Base-by-base conservation (phyloP, 2,797 vertebrate genomes). In the Mus caroli region DNA sequence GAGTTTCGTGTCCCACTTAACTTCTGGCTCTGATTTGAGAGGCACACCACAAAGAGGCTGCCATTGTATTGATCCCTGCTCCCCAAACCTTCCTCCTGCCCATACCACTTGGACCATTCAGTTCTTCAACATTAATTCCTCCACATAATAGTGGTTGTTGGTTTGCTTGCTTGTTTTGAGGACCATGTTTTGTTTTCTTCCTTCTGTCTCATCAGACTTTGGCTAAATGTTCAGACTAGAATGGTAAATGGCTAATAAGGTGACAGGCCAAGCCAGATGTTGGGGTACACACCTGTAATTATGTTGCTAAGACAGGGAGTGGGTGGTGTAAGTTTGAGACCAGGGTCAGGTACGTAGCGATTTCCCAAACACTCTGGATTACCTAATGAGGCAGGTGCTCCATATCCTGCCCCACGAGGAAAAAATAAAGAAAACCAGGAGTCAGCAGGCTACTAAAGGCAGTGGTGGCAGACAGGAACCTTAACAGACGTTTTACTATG, bases 191-290 rank as follows among this genome's bases (percentile, higher is more conserved):
- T 54, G 15, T 76, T 71, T 94, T 86, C 76, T 89, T n/a, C 17
- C 56, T 73, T 86, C 31, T 83, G 2, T 83, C 78, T 80, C 52
- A 22, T 52, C 24, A 89, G 56, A n/a, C 76, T 94, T 89, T 86
- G 54, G 54, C 76, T 76, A 46, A 95, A 17, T 76, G 40, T 90
- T 76, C 87, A n/a, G 26, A 62, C 85, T 50, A 71, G 58, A 91
- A 43, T 92, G 78, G 34, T 54, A 94, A 88, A 88, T 71, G 80
- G 67, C 52, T 93, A 75, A 86, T 92, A 89, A 40, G n/a, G 2
- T 12, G 12, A n/a, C 15, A 43, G 37, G 69, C n/a, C 37, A 58
- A 88, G 10, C 19, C 31, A 17, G 52, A 20, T 54, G 28, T 34
- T 19, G 26, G 6, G 22, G 19, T 54, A 3, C 19, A 88, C 4